phyloP scores from a whole-genome alignment of 2,797 vertebrate genomes.

The Denticeps clupeoides region DNA sequence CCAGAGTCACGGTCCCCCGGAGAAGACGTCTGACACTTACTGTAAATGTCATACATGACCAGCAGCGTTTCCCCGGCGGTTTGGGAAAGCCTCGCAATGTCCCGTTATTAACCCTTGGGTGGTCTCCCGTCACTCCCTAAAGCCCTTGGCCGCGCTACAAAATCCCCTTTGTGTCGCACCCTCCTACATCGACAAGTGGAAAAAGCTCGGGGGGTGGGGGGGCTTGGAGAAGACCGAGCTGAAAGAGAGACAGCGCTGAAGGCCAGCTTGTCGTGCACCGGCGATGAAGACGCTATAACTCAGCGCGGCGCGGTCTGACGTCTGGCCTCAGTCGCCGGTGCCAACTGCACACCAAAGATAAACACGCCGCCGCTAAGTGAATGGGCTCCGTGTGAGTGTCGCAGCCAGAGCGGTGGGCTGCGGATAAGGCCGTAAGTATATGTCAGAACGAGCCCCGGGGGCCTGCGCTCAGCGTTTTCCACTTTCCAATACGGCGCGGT shows the following conservation, averaged over 20 bases:
- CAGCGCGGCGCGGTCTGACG: background rate
- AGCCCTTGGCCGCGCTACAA: too few relatives aligned
- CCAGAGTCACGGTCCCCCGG: background rate
- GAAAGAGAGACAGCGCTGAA: background rate
- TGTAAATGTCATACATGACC: conserved; percentile 39
- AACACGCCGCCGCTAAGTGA: background rate
- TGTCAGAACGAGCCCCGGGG: background rate
- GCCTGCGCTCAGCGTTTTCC: background rate
- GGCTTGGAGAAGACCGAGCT: background rate
- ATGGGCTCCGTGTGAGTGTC: background rate
- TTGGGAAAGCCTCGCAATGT: background rate
- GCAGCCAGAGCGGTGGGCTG: background rate
- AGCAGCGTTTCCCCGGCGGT: conserved; percentile 18
- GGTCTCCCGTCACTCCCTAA: too few relatives aligned
- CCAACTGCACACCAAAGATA: background rate
- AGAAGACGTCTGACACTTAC: conserved; percentile 26
- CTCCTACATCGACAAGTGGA: too few relatives aligned
- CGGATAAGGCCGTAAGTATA: conserved; percentile 7
- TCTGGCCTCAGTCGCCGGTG: background rate
- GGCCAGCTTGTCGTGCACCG: background rate
- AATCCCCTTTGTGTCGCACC: too few relatives aligned
- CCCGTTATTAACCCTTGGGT: background rate
- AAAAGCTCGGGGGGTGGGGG: background rate
- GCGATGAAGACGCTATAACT: background rate
- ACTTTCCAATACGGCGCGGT: too few relatives aligned